Evolutionary conservation across 1,140 invertebrate species (phyloP).

Genomic region (Drosophila aff.): DNA sequence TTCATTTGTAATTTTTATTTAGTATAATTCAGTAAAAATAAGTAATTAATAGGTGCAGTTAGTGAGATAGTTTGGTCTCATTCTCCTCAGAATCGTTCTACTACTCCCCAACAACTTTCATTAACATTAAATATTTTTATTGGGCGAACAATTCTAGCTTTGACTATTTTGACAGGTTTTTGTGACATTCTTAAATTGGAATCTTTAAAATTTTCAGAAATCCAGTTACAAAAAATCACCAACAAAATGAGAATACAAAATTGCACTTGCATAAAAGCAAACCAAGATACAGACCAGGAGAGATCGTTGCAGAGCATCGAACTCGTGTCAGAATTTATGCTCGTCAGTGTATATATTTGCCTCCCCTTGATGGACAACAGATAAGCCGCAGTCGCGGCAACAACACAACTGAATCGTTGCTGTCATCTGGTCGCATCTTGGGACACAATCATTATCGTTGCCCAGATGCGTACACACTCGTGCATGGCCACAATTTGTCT

Average conservation of each 20-base stretch:
- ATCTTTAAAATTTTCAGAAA: background rate
- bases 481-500: constrained; percentile 74
- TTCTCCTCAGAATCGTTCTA: too few species aligned
- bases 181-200: too few species aligned
- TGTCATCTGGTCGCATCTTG: constrained; percentile 44
- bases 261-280: background rate
- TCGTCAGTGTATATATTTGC: constrained; percentile 16
- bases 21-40: too few species aligned
- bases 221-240: background rate
- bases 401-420: background rate
- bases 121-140: too few species aligned
- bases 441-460: constrained; percentile 58
- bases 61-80: too few species aligned
- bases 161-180: too few species aligned
- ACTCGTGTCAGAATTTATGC: constrained; percentile 1
- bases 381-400: constrained; percentile 14
- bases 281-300: background rate
- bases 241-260: background rate
- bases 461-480: constrained; percentile 60
- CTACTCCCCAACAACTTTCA: too few species aligned
- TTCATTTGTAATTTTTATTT: too few species aligned
- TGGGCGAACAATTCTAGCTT: too few species aligned
- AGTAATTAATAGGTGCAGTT: too few species aligned
- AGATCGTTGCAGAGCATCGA: background rate
- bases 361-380: constrained; percentile 28